Evolutionary conservation across 1,140 invertebrate genomes (phyloP).

Genomic region (Bathynomus jamesi): DNA sequence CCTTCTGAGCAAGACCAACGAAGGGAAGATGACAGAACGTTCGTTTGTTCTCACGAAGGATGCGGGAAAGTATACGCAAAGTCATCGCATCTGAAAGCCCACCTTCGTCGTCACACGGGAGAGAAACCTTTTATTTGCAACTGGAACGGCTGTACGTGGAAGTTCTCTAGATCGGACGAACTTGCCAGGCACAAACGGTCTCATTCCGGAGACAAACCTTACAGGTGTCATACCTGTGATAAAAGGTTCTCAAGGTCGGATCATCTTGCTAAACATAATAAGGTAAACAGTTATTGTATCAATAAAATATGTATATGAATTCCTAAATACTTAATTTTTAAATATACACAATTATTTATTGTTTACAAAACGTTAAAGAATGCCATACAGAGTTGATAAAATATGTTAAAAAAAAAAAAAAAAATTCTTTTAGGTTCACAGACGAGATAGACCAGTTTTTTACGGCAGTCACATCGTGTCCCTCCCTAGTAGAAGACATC

Average conservation of each 20-base stretch:
- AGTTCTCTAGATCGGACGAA: conserved; percentile 89
- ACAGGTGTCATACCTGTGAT: conserved; percentile 69
- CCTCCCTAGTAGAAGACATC: neutral
- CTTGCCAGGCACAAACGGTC: conserved; percentile 71
- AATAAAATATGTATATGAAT: too few species aligned
- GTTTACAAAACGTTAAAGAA: too few species aligned
- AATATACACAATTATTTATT: too few species aligned
- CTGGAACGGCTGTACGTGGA: conserved; percentile 87
- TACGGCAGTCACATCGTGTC: neutral
- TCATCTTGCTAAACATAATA: conserved; percentile 79
- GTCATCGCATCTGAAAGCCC: conserved; percentile 80
- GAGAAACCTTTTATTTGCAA: conserved; percentile 88
- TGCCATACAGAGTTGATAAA: too few species aligned
- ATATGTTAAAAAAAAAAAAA: too few species aligned
- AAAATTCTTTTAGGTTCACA: too few species aligned
- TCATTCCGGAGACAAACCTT: conserved; percentile 77
- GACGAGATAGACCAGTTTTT: neutral
- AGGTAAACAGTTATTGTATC: conserved; percentile 51
- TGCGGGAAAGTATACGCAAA: conserved; percentile 75
- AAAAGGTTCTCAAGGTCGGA: conserved; percentile 83
- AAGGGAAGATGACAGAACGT: conserved; percentile 48
- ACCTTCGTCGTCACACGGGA: conserved; percentile 82
- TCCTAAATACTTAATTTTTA: too few species aligned
- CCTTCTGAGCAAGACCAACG: neutral
- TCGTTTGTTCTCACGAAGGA: conserved; percentile 54